Percentiles rank a stretch among this genome's conserved stretches.
Conservation (phyloP, 2,113 vertebrate genomes). For the Marmota monax region DNA sequence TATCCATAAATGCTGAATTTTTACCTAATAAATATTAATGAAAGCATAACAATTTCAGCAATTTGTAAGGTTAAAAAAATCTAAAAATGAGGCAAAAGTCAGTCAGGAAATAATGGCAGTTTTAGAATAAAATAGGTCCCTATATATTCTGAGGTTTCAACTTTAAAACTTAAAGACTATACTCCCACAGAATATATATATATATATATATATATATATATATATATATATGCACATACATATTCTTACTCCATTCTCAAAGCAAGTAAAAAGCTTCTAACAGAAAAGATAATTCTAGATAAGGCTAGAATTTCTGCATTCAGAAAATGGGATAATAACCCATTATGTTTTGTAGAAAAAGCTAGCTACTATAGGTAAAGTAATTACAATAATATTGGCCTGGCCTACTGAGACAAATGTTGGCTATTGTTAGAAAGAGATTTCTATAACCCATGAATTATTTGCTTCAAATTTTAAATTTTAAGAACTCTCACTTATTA, state of each 20-base stretch:
- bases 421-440: background rate
- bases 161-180: background rate
- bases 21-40: background rate
- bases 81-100: background rate
- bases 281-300: background rate
- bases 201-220: background rate
- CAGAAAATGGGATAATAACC: background rate
- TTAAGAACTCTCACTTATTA: conserved; percentile 39
- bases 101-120: background rate
- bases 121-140: conserved; percentile 29
- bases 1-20: background rate
- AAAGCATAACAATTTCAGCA: background rate
- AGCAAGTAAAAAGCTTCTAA: background rate
- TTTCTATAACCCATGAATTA: background rate
- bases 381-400: background rate
- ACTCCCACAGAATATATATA: background rate
- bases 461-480: background rate
- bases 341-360: background rate
- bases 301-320: background rate
- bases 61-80: background rate
- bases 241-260: background rate
- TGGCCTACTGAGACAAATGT: background rate
- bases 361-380: conserved; percentile 1
- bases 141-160: background rate
- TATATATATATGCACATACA: no score